Percentiles rank a stretch among this genome's conserved stretches.
phyloP scores from a whole-genome alignment of 2,113 vertebrate genomes.

The Ploceus nigricollis region DNA sequence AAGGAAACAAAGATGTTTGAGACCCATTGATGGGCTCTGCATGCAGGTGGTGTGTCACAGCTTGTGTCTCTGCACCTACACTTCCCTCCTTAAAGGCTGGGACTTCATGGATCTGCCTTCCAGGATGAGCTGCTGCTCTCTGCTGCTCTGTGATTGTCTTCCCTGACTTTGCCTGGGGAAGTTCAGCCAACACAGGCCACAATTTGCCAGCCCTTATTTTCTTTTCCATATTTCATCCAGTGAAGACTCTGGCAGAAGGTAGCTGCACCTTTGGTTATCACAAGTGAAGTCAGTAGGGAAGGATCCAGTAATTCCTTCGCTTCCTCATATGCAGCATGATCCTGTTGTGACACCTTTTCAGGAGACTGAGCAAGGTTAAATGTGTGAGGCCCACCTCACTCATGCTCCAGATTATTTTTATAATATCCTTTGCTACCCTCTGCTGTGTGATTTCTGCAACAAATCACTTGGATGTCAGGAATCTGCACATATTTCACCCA shows the following conservation, averaged over 20 bases:
- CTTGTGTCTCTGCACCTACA: not conserved
- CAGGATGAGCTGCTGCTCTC: not conserved
- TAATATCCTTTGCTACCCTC: not conserved
- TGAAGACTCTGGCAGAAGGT: not conserved
- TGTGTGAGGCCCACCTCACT: not conserved
- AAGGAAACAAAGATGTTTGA: not conserved
- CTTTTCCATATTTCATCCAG: not conserved
- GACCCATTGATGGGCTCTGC: not conserved
- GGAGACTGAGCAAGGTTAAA: not conserved
- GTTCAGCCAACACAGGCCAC: not conserved
- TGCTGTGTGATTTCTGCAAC: not conserved
- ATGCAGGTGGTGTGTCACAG: not conserved
- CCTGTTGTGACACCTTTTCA: not conserved
- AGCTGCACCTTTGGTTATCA: not conserved
- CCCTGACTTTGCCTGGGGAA: not conserved
- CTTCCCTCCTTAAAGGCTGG: not conserved
- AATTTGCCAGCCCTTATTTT: not conserved
- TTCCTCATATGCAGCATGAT: not conserved
- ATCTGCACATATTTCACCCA: not conserved
- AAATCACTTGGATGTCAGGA: not conserved
- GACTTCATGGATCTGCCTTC: not conserved
- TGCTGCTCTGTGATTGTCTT: not conserved
- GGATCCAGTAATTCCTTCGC: not conserved
- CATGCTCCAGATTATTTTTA: not conserved
- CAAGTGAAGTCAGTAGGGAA: fast-evolving